Evolutionary conservation across 2,888 invertebrate genomes (phyloP).

Genomic region (Podotricha telesiphe): DNA sequence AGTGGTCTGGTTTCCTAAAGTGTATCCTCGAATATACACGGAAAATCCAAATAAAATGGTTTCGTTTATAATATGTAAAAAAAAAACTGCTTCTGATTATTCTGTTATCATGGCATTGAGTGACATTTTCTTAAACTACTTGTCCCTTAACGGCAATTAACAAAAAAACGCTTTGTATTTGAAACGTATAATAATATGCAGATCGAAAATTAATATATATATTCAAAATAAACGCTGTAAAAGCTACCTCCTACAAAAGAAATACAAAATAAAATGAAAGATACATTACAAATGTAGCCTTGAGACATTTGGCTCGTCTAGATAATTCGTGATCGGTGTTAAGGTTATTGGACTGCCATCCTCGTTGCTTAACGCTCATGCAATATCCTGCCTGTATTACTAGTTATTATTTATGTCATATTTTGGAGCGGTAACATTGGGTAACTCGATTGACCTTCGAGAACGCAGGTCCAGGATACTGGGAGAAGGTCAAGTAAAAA

Average conservation of each 20-base stretch:
- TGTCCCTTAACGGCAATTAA: background rate
- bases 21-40: too few species aligned
- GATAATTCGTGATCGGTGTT: constrained; percentile 15
- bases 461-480: too few species aligned
- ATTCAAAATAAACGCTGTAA: background rate
- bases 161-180: background rate
- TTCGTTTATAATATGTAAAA: too few species aligned
- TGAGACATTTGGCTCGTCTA: constrained; percentile 19
- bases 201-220: background rate
- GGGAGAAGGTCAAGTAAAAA: too few species aligned
- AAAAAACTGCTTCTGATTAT: too few species aligned
- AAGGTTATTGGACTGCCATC: constrained; percentile 21
- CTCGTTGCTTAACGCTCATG: constrained; percentile 1
- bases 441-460: too few species aligned
- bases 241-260: constrained; percentile 7
- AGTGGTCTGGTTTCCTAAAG: too few species aligned
- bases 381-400: background rate
- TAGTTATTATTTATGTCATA: background rate
- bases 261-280: constrained; percentile 21
- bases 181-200: background rate
- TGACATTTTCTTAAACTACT: too few species aligned
- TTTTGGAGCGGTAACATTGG: background rate
- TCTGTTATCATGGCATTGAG: too few species aligned
- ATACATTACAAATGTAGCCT: constrained; percentile 21
- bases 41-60: too few species aligned